These are phyloP conservation scores for Chironomus riparius DNA, from an alignment of 2,888 invertebrate genomes.

Conservation along the genomic window DNA sequence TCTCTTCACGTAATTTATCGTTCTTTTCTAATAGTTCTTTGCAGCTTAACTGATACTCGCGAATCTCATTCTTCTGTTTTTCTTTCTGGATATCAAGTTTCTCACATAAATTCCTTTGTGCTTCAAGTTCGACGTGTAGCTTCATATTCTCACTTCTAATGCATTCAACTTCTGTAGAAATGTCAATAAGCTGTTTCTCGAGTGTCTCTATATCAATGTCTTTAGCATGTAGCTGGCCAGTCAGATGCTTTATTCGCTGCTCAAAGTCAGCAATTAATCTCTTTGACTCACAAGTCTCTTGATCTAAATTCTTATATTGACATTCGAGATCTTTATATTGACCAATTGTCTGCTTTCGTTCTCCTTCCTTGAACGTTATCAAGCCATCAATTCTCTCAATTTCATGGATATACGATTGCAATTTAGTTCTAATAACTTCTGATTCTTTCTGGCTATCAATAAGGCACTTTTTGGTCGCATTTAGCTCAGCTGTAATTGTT, in stretches of 20 bases:
- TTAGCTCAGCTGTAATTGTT: conserved; percentile 13
- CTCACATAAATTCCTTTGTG: conserved; percentile 51
- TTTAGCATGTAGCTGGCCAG: background rate
- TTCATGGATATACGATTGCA: conserved; percentile 21
- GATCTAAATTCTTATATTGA: conserved; percentile 13
- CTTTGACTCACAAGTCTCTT: conserved; percentile 6
- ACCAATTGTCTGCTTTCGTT: conserved; percentile 3
- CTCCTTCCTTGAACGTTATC: conserved; percentile 3
- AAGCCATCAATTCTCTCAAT: conserved; percentile 17
- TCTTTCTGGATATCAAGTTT: conserved; percentile 60
- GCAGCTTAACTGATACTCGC: conserved; percentile 38
- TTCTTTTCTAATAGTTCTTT: conserved; percentile 12
- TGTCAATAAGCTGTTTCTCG: conserved; percentile 17
- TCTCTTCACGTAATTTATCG: conserved; percentile 4
- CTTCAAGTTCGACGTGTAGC: conserved; percentile 48
- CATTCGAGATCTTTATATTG: conserved; percentile 23
- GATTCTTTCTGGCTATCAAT: conserved; percentile 17
- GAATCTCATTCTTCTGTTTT: conserved; percentile 48
- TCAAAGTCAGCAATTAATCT: background rate
- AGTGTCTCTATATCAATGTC: conserved; percentile 11
- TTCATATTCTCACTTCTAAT: conserved; percentile 16
- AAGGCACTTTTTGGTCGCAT: conserved; percentile 17
- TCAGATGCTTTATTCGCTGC: background rate
- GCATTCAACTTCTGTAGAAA: conserved; percentile 17
- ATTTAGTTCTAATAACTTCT: conserved; percentile 11